Conservation (phyloP, 2,113 vertebrate species). For the Clarias macrocephalus region DNA sequence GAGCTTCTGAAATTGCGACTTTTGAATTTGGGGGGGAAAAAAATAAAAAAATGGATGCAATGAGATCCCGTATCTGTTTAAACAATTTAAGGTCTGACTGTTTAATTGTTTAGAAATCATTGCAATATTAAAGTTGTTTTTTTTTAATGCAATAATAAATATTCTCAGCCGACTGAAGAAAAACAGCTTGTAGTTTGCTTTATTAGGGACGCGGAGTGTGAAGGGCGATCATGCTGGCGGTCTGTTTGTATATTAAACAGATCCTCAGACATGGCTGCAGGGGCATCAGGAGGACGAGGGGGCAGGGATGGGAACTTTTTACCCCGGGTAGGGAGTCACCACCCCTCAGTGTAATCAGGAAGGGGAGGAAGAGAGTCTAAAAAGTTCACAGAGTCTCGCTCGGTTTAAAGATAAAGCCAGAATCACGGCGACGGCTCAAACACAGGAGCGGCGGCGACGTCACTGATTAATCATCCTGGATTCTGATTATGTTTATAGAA, state of each 20-base stretch:
- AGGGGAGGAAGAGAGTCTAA: background rate
- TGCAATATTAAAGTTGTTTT: background rate
- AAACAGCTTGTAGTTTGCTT: background rate
- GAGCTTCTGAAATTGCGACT: too few relatives aligned
- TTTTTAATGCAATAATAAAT: too few relatives aligned
- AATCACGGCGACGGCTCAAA: background rate
- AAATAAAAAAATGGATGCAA: background rate
- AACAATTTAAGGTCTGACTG: background rate
- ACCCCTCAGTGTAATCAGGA: background rate
- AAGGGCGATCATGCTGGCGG: background rate
- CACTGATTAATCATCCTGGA: background rate
- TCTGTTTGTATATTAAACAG: background rate
- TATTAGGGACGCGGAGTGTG: background rate
- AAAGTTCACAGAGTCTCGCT: background rate
- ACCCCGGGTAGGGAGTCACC: background rate
- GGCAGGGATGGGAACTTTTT: background rate
- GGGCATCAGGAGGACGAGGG: background rate
- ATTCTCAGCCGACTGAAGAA: background rate
- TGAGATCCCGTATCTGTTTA: background rate
- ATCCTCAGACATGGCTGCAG: slow-evolving; percentile 20
- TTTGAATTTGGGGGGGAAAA: too few relatives aligned
- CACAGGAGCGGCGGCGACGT: background rate
- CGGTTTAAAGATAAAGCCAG: slow-evolving; percentile 37
- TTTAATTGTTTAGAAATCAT: background rate
- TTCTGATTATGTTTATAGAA: background rate